These are phyloP conservation scores for Nymphicus hollandicus DNA, from an alignment of 2,113 vertebrate species.

Conservation along the genomic window DNA sequence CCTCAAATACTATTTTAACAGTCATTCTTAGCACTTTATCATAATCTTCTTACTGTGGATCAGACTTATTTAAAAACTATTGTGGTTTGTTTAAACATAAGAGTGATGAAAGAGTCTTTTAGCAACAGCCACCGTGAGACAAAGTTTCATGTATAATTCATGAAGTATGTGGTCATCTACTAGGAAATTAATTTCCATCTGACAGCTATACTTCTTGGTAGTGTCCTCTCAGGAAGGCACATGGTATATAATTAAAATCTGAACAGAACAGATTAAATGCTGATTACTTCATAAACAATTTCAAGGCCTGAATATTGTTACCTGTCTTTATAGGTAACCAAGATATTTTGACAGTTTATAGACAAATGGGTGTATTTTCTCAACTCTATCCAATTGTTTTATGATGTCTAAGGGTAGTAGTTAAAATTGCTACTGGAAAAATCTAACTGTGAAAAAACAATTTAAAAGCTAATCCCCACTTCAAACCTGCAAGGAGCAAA, in stretches of 20 bases:
- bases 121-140: constrained; percentile 70
- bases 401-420: constrained; percentile 27
- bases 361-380: neutral
- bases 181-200: constrained; percentile 77
- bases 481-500: neutral
- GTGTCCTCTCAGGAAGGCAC: constrained; percentile 75
- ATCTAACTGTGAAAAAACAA: neutral
- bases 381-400: constrained; percentile 4
- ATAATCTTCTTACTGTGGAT: constrained; percentile 65
- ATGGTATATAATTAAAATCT: constrained; percentile 77
- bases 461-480: neutral
- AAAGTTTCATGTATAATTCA: constrained; percentile 80
- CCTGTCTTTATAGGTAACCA: constrained; percentile 65
- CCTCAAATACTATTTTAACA: constrained; percentile 49
- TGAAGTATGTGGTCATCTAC: constrained; percentile 75
- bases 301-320: constrained; percentile 71
- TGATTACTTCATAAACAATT: constrained; percentile 78
- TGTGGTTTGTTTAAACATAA: constrained; percentile 71
- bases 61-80: constrained; percentile 72
- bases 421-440: constrained; percentile 48
- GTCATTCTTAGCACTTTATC: constrained; percentile 64
- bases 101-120: constrained; percentile 74
- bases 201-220: constrained; percentile 67
- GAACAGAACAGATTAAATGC: constrained; percentile 78
- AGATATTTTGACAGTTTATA: constrained; percentile 57